Evolutionary conservation across 2,888 invertebrate genomes (phyloP).

Genomic region (Hanleya hanleyi): DNA sequence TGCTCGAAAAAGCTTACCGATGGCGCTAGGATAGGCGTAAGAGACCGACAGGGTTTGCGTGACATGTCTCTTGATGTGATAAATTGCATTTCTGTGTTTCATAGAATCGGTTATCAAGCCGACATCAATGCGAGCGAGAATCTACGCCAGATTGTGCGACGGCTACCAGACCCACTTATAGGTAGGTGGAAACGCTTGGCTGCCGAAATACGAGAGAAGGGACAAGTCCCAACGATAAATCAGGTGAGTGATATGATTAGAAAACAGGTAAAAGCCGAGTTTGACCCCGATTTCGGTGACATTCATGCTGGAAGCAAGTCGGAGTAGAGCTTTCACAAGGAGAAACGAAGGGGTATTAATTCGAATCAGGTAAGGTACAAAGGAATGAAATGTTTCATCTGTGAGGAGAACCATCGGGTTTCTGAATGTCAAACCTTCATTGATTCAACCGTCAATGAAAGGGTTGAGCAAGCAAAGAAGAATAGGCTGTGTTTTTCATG

Average conservation of each 20-base stretch:
- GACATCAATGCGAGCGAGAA: slow-evolving; percentile 10
- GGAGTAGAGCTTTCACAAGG: neutral
- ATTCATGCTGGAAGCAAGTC: neutral
- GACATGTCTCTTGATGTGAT: slow-evolving; percentile 4
- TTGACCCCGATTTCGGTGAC: slow-evolving; percentile 26
- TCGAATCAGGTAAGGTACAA: neutral
- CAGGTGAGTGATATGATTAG: slow-evolving; percentile 3
- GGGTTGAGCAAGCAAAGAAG: neutral
- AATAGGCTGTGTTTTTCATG: neutral
- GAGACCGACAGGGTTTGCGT: slow-evolving; percentile 11
- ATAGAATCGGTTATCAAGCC: neutral
- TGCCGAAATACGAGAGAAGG: neutral
- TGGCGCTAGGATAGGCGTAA: neutral
- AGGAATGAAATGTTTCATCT: neutral
- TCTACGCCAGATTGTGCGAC: neutral
- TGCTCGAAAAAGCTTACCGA: slow-evolving; percentile 9
- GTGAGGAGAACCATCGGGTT: too few species aligned
- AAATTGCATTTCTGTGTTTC: slow-evolving; percentile 12
- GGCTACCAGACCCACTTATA: neutral
- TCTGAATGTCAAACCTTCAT: neutral
- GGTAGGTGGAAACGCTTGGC: slow-evolving; percentile 1
- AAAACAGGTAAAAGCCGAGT: slow-evolving; percentile 14
- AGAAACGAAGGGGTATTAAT: neutral
- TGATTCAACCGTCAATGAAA: neutral
- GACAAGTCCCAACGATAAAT: neutral